Percentiles rank a stretch among this genome's conserved stretches.
These are phyloP conservation scores for Hippopotamus amphibius DNA, from an alignment of 2,113 vertebrate species.

Conservation along the genomic window DNA sequence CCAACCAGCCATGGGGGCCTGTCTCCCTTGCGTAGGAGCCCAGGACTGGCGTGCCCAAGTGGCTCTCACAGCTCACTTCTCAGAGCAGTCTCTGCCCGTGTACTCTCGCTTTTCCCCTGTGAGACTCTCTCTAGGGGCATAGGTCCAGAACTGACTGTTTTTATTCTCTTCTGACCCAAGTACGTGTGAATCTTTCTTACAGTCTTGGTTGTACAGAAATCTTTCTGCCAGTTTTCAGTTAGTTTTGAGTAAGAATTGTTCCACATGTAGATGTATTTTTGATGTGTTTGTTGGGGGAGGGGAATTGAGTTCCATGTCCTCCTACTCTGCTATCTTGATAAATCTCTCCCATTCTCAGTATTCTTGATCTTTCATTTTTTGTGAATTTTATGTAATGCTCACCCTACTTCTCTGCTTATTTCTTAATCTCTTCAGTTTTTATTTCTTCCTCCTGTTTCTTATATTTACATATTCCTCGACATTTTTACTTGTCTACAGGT, in stretches of 20 bases:
- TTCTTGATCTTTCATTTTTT: not conserved
- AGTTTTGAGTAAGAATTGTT: not conserved
- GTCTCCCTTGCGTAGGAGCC: not conserved
- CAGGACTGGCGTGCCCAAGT: not conserved
- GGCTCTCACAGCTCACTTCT: not conserved
- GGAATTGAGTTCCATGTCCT: not conserved
- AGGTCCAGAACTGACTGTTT: not conserved
- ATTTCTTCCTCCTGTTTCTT: not conserved
- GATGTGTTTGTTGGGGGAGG: not conserved
- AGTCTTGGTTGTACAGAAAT: not conserved
- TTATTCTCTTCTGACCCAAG: not conserved
- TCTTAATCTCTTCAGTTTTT: not conserved
- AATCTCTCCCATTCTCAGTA: not conserved
- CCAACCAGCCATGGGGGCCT: not conserved
- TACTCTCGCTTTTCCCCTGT: not conserved
- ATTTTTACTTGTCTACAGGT: not conserved
- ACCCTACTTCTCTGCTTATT: not conserved
- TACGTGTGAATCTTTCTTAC: not conserved
- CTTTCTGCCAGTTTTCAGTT: not conserved
- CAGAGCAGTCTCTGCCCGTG: not conserved
- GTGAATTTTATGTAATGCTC: not conserved
- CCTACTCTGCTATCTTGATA: not conserved
- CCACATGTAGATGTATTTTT: no score
- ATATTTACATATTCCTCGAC: not conserved
- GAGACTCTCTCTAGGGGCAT: not conserved